These are phyloP conservation scores for Apis dorsata DNA, from an alignment of 1,140 invertebrate species.

Conservation along the genomic window DNA sequence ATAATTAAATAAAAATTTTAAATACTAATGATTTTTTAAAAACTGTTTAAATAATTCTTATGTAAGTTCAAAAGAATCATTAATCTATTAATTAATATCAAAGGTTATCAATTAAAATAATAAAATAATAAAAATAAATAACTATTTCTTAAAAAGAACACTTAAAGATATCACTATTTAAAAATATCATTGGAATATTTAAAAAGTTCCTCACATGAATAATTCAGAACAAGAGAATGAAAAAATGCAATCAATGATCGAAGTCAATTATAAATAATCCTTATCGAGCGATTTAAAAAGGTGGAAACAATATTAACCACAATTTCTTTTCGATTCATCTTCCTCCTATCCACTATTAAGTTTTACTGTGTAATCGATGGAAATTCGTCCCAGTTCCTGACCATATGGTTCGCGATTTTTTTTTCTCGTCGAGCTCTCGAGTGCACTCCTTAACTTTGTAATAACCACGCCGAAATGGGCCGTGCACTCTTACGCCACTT, in stretches of 20 bases:
- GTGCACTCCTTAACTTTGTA: background rate
- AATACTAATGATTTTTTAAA: no score
- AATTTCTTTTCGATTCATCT: background rate
- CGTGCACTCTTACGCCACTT: background rate
- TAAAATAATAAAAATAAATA: no score
- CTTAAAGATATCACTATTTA: no score
- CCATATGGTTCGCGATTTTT: background rate
- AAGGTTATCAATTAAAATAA: no score
- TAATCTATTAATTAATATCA: no score
- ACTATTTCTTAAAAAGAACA: no score
- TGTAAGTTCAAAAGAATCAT: no score
- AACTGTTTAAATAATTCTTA: no score
- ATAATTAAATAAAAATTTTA: no score
- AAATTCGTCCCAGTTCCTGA: background rate
- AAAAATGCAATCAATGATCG: background rate
- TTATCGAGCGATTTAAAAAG: background rate
- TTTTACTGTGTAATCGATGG: constrained; percentile 5
- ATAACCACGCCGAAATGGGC: background rate
- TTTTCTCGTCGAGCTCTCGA: background rate
- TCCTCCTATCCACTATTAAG: background rate
- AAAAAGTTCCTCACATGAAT: background rate
- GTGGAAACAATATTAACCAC: background rate
- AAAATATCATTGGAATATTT: no score
- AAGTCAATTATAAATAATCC: background rate
- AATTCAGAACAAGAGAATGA: background rate